phyloP scores from a whole-genome alignment of 1,140 invertebrate genomes.

The Globodera rostochiensis region DNA sequence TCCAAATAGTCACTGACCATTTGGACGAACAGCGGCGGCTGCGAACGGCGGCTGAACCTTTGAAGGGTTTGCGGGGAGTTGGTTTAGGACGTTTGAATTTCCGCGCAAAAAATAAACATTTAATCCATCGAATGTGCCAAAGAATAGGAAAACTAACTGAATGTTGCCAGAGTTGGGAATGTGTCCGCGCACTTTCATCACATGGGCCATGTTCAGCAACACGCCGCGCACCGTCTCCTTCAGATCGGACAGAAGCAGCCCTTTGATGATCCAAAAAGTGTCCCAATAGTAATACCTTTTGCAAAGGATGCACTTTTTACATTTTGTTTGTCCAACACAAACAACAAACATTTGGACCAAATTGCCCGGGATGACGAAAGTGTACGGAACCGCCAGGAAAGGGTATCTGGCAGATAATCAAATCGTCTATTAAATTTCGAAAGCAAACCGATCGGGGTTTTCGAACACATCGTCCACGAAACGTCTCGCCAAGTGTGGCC shows the following conservation, averaged over 20 bases:
- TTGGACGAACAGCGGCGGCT: slow-evolving; percentile 79
- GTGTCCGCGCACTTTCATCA: slow-evolving; percentile 70
- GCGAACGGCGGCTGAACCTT: slow-evolving; percentile 71
- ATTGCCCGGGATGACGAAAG: slow-evolving; percentile 87
- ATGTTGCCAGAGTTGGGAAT: slow-evolving; percentile 86
- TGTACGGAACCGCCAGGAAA: slow-evolving; percentile 83
- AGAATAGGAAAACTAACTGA: slow-evolving; percentile 72
- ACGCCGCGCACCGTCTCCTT: slow-evolving; percentile 77
- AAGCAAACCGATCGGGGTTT: slow-evolving; percentile 67
- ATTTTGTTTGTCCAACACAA: no score
- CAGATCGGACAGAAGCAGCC: slow-evolving; percentile 79
- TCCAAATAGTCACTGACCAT: slow-evolving; percentile 79
- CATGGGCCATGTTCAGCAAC: slow-evolving; percentile 67
- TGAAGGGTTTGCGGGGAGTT: not conserved
- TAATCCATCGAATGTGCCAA: not conserved
- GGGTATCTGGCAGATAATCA: slow-evolving; percentile 70
- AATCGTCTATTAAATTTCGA: not conserved
- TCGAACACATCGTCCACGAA: slow-evolving; percentile 76
- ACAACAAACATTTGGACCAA: slow-evolving; percentile 73
- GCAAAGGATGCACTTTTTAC: not conserved
- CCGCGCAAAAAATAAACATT: not conserved
- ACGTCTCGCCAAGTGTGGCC: slow-evolving; percentile 78
- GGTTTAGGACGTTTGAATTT: no score
- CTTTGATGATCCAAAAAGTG: slow-evolving; percentile 87
- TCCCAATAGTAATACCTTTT: slow-evolving; percentile 83